Base-by-base conservation (phyloP, 1,140 invertebrate genomes). In the Scaptomyza graminum region DNA sequence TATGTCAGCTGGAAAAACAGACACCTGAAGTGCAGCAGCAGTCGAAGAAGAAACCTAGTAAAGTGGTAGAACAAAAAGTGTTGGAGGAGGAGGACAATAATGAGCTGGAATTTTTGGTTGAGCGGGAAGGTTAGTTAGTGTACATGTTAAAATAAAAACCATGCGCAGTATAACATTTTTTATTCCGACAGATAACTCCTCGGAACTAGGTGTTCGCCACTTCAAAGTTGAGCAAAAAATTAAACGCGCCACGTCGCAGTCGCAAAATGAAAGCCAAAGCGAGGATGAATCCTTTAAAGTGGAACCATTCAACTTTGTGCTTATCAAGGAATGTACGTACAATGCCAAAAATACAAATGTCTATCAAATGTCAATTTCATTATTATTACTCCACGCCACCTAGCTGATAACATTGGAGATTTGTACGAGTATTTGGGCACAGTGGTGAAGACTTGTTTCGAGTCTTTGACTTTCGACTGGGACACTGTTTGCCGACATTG, bases 391-490 rank as follows among this genome's bases (percentile, higher is more conserved):
- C 18, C 46, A 0, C 12, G 8, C 18, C 46, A 1, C 47, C 52
- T 70, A 90, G 65, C 66, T 34, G 85, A 90, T 46, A 72, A 79
- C 8, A 61, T 87, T 54, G 46, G 7, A 2, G 71, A 87, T 54
- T 39, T 90, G 31, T 46, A 63, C n/a, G 81, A 79, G 2, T 90
- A 90, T 50, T 57, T 90, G 28, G 39, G 64, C 3, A 77, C 75
- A 0, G 84, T 76, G 46, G 75, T 90, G 0, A 78, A 68, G 41
- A 90, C 85, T 15, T 73, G 79, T 25, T 90, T 90, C 11, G 71
- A 85, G n/a, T 77, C 64, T 3, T 55, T 90, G 6, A 59, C 61
- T 12, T 90, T 90, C 47, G 66, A 90, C 4, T 90, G 84, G 84
- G 11, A 44, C 31, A 77, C 73, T 1, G 57, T 12, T 0, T 76